Evolutionary conservation across 2,888 invertebrate genomes (phyloP).

Genomic region (Luperina testacea): DNA sequence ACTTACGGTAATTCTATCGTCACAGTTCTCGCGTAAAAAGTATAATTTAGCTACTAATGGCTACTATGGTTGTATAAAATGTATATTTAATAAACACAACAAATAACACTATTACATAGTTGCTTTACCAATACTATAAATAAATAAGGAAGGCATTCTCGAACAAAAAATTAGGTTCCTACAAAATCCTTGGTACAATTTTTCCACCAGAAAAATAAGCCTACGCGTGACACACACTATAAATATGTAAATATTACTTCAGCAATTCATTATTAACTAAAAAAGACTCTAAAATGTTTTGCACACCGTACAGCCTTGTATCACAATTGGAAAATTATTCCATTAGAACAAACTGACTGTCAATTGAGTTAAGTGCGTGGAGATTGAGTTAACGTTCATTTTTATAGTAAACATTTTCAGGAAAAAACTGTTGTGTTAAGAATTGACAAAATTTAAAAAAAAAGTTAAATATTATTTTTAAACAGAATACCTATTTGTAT

Average conservation of each 20-base stretch:
- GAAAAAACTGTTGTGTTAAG: conserved; percentile 5
- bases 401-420: conserved; percentile 21
- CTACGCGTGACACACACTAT: neutral
- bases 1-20: conserved; percentile 1
- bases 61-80: neutral
- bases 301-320: conserved; percentile 44
- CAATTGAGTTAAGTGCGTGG: conserved; percentile 53
- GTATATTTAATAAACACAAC: conserved; percentile 1
- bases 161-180: neutral
- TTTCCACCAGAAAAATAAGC: conserved; percentile 12
- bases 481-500: neutral
- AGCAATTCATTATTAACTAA: conserved; percentile 24
- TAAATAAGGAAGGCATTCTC: neutral
- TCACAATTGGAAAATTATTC: conserved; percentile 58
- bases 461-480: no score
- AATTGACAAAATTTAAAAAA: neutral
- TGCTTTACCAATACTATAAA: neutral
- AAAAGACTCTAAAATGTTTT: conserved; percentile 34
- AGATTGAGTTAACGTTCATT: conserved; percentile 43
- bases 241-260: conserved; percentile 44
- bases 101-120: conserved; percentile 5
- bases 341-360: conserved; percentile 47
- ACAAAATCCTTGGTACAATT: neutral
- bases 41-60: conserved; percentile 8
- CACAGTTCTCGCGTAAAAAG: conserved; percentile 16